phyloP scores from a whole-genome alignment of 2,113 vertebrate genomes.

The Malurus melanocephalus region DNA sequence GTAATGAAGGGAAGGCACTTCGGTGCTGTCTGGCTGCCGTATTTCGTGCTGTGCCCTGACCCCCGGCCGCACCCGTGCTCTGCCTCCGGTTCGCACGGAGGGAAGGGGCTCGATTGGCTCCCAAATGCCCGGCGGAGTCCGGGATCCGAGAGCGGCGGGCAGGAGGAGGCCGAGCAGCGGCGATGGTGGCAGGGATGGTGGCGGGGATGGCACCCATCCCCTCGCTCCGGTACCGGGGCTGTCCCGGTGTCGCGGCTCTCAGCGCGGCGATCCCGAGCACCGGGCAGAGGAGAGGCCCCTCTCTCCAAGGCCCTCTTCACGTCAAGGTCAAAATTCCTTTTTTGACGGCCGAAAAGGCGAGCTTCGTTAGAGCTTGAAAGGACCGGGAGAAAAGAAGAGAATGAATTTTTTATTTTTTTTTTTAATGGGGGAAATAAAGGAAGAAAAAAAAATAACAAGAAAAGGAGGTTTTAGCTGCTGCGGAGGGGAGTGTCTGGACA shows the following conservation, averaged over 20 bases:
- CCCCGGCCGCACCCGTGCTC: neutral
- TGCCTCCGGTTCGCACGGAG: neutral
- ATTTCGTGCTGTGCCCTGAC: neutral
- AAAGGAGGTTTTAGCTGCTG: neutral
- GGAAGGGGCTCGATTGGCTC: neutral
- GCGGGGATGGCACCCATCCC: neutral
- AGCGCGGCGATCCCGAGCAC: neutral
- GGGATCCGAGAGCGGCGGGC: neutral
- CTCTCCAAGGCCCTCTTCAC: neutral
- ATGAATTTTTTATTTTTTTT: neutral
- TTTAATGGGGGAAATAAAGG: neutral
- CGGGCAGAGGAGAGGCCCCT: neutral
- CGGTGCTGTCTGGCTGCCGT: neutral
- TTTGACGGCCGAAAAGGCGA: neutral
- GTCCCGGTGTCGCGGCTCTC: neutral
- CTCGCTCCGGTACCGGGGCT: rapidly evolving
- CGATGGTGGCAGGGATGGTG: neutral
- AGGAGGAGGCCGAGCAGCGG: neutral
- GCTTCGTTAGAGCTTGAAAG: neutral
- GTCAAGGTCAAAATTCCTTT: neutral
- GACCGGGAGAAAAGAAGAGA: rapidly evolving
- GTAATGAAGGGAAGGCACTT: too few relatives aligned
- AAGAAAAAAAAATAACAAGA: rapidly evolving
- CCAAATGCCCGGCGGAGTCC: rapidly evolving
- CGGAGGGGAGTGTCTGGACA: neutral